Conservation (phyloP, 2,797 vertebrate species). For the Forpus xanthops region DNA sequence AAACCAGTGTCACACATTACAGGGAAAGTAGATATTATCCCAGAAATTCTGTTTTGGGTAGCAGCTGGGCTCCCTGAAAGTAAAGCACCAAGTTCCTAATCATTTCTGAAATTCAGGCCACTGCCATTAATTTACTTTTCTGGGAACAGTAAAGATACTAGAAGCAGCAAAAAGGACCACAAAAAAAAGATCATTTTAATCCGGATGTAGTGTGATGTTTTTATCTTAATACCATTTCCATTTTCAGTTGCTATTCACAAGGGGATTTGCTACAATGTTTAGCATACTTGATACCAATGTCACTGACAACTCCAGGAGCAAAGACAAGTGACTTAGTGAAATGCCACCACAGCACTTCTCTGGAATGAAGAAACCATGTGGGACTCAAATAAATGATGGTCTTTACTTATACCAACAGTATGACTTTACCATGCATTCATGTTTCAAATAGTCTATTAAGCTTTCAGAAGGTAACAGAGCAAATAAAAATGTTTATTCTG, state of each 20-base stretch:
- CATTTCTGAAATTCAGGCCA: neutral
- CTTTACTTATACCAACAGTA: slow-evolving; percentile 5
- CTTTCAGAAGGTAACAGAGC: neutral
- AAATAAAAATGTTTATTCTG: neutral
- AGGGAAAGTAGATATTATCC: neutral
- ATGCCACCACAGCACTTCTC: neutral
- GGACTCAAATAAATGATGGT: neutral
- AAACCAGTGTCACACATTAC: neutral
- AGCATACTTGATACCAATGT: neutral
- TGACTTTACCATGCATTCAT: neutral
- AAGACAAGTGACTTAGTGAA: neutral
- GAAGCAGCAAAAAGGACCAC: slow-evolving; percentile 1
- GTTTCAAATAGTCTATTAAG: slow-evolving; percentile 8
- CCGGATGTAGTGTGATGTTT: neutral
- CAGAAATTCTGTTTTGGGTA: neutral
- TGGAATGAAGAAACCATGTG: neutral
- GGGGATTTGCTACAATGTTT: neutral
- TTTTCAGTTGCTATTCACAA: neutral
- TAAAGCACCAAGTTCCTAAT: neutral
- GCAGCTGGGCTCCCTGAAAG: neutral
- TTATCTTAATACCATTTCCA: slow-evolving; percentile 47
- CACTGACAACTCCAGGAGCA: neutral
- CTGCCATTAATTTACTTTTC: neutral
- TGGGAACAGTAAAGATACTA: slow-evolving; percentile 3
- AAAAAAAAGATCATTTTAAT: slow-evolving; percentile 21